Evolutionary conservation across 2,113 vertebrate genomes (phyloP).

Genomic region (pig (Sus scrofa)): DNA sequence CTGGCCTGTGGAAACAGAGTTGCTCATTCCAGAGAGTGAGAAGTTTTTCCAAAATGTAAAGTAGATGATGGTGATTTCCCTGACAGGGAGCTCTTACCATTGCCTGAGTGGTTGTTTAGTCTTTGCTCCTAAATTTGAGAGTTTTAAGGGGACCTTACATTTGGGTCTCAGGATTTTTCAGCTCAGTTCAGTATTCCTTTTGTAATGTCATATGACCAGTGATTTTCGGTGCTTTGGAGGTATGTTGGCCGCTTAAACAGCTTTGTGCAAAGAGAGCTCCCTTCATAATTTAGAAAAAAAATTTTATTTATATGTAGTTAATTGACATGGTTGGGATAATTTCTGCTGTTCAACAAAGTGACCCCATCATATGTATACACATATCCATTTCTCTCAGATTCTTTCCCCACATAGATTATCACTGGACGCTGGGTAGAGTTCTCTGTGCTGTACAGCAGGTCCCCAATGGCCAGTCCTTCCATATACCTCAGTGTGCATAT

Average conservation of each 20-base stretch:
- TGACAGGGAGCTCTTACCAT: not conserved
- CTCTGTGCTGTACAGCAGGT: too few species aligned
- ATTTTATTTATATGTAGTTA: too few species aligned
- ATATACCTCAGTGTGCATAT: too few species aligned
- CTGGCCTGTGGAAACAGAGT: not conserved
- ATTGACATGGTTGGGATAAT: too few species aligned
- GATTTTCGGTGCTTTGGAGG: not conserved
- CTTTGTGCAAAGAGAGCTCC: not conserved
- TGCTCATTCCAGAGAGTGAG: not conserved
- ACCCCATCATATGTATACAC: too few species aligned
- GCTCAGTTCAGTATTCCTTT: not conserved
- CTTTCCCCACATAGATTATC: too few species aligned
- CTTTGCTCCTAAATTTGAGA: not conserved
- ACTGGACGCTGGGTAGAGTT: too few species aligned
- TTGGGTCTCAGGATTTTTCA: not conserved
- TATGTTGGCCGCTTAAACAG: not conserved
- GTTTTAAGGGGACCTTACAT: conserved; percentile 2
- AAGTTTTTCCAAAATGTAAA: not conserved
- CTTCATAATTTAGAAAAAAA: too few species aligned
- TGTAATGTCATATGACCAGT: not conserved
- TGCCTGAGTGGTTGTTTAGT: not conserved
- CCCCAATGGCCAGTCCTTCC: too few species aligned
- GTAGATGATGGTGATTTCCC: not conserved
- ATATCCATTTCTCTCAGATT: too few species aligned
- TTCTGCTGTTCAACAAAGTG: too few species aligned